Percentiles rank a stretch among this genome's conserved stretches.
phyloP scores from a whole-genome alignment of 2,888 invertebrate species.

The Drosophila neutralis region DNA sequence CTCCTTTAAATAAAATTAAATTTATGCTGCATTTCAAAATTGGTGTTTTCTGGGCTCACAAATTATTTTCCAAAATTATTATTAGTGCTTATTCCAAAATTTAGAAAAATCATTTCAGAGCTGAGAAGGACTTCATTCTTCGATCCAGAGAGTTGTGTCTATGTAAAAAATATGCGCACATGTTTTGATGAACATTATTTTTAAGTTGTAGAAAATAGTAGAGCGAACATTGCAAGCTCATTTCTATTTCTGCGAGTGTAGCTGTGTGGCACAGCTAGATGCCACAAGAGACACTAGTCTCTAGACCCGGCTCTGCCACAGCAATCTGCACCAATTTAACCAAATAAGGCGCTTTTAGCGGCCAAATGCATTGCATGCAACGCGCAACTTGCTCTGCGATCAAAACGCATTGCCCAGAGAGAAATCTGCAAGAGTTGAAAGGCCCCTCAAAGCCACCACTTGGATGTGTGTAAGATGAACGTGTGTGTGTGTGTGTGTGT shows the following conservation, averaged over 20 bases:
- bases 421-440: conserved; percentile 73
- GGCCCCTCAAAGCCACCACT: conserved; percentile 51
- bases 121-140: not conserved
- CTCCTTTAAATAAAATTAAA: not conserved
- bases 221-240: not conserved
- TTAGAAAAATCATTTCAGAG: not conserved
- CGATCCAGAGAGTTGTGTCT: not conserved
- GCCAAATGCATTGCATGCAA: conserved; percentile 81
- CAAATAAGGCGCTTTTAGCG: conserved; percentile 83
- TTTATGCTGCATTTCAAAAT: not conserved
- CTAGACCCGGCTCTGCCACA: conserved; percentile 29
- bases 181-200: not conserved
- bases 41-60: not conserved
- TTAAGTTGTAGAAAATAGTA: too few relatives aligned
- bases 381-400: conserved; percentile 21
- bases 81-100: not conserved
- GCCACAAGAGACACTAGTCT: conserved; percentile 46
- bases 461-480: conserved; percentile 16
- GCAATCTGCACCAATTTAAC: conserved; percentile 82
- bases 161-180: not conserved
- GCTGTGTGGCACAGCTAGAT: conserved; percentile 18
- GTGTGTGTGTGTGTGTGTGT: conserved; percentile 1
- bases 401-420: conserved; percentile 45
- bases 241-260: not conserved
- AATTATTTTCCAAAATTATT: not conserved